Base-by-base conservation (phyloP, 30 jellyfish, hydroid and myxozoan species). In the Clytia hemisphaerica region DNA sequence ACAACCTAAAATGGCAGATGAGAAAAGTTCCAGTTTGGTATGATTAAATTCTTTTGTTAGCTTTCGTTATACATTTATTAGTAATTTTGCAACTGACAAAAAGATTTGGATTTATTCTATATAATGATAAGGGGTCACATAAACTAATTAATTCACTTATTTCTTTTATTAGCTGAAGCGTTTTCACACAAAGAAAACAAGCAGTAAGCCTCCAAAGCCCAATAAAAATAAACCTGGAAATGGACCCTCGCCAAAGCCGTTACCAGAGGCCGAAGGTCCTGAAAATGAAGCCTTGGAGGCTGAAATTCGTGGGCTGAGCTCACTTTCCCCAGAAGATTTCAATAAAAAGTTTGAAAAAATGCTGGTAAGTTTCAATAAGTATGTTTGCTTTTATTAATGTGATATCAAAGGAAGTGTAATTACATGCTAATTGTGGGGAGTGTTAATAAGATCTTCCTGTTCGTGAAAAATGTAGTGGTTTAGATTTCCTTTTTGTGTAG, bases 291-390 rank as follows among this genome's bases (percentile, higher is more conserved):
- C 24, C 6, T 24, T 74, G 87, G 87, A 63, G 62, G 74, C 45
- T 46, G 91, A 71, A 58, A 58, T 69, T 28, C 75, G 62, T 31
- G 88, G 82, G 62, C 58, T 88, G 68, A 88, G 54, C 40, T 27
- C 57, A 22, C 67, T 88, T 33, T 77, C 93, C 2, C 80, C 77
- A 45, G 94, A 88, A 51, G 97, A 88, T 24, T 88, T 88, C 54
- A 70, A 81, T 38, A 70, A 67, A 37, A 88, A 88, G 60, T 88
- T 88, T 79, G 97, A 88, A 58, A 88, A 88, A 61, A 88, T 88
- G 97, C 88, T 88, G 83, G 97, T 88, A 71, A 64, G 85, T 66
- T n/a, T n/a, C n/a, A n/a, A n/a, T n/a, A n/a, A n/a, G n/a, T n/a
- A n/a, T n/a, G n/a, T n/a, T n/a, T n/a, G n/a, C n/a, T n/a, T n/a